Base-by-base conservation (phyloP, 2,797 vertebrate genomes). In the Clarias platycephalus region DNA sequence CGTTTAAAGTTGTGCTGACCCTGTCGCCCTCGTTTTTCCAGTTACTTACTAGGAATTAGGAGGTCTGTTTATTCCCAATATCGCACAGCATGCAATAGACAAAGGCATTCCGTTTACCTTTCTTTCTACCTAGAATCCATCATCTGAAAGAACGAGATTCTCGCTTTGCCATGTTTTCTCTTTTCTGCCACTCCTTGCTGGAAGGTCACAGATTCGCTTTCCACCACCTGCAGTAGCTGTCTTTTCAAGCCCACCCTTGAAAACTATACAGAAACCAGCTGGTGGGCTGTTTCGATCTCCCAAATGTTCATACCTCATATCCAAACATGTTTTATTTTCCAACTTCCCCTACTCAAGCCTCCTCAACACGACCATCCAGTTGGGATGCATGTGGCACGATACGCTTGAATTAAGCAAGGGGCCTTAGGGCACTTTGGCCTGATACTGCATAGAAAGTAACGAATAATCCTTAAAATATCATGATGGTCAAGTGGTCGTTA, bases 281-380 rank as follows among this genome's bases (percentile, higher is more conserved):
- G 90, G 90, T 84, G 84, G 82, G 78, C 84, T 81, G 71, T 84
- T 53, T 85, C 81, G 76, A 88, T 88, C 86, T 88, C 78, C 84
- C 85, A 90, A 91, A 91, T 88, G 89, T 90, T 90, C 89, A 90
- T 87, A 89, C 87, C 87, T 87, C 85, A 87, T 88, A 89, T 90
- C 86, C 85, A 89, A 91, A 89, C 87, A 88, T 60, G 86, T 83
- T 89, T 87, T 84, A 90, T 90, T 86, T 87, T 83, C 84, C 88
- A 86, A 60, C 72, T 37, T 60, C 28, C 70, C 85, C 80, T 40
- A 60, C 58, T 64, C 37, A 58, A 57, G 58, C 67, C 75, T 81
- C 76, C 84, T 15, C 63, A 89, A 84, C 83, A 80, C 86, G 81
- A 83, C 80, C 88, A 83, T 76, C 79, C 75, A 86, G 84, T 88